Conservation (phyloP, 2,888 invertebrate species). For the Rhimphoctona megacephalus region DNA sequence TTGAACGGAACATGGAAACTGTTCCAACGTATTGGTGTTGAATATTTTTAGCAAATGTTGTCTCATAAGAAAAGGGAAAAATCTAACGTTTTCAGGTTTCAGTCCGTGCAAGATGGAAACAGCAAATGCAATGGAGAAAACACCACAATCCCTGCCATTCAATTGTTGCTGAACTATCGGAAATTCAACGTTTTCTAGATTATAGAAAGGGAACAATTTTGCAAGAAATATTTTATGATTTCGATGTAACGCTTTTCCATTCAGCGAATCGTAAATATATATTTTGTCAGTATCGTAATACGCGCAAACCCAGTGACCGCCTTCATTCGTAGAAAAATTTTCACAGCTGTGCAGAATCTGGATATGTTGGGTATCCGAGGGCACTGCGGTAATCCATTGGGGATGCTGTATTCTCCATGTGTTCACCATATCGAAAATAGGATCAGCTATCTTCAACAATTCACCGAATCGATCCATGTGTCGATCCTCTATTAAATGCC, state of each 20-base stretch:
- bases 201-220: slow-evolving; percentile 52
- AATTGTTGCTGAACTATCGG: slow-evolving; percentile 28
- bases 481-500: slow-evolving; percentile 32
- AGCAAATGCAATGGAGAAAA: no score
- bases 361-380: neutral
- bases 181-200: slow-evolving; percentile 22
- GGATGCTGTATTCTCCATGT: slow-evolving; percentile 41
- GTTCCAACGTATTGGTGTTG: no score
- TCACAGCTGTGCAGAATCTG: slow-evolving; percentile 51
- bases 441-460: slow-evolving; percentile 24
- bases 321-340: no score
- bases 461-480: slow-evolving; percentile 44
- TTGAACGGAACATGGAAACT: no score
- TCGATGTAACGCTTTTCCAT: slow-evolving; percentile 36
- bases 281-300: slow-evolving; percentile 52
- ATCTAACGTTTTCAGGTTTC: no score
- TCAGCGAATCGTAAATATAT: slow-evolving; percentile 62
- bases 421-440: slow-evolving; percentile 29
- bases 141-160: no score
- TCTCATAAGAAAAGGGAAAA: no score
- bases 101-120: no score
- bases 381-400: slow-evolving; percentile 18
- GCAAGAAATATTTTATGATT: slow-evolving; percentile 43
- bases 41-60: no score
- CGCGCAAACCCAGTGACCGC: slow-evolving; percentile 57